phyloP scores from a whole-genome alignment of 2,113 vertebrate genomes.

The Ranitomeya imitator region DNA sequence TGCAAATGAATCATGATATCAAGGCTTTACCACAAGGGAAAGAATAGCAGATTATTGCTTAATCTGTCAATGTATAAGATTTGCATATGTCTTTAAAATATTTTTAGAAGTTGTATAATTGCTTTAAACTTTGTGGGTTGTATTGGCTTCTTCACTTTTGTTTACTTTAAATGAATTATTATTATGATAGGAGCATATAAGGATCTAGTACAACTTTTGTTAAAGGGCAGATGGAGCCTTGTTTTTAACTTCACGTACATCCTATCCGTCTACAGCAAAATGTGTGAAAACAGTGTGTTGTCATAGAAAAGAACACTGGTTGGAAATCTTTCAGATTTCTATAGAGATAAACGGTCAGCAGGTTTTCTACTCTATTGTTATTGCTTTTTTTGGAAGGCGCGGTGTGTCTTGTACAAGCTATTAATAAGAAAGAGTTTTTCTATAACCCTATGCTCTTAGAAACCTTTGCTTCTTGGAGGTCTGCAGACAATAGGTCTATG shows the following conservation, averaged over 20 bases:
- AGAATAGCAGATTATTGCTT: too few species aligned
- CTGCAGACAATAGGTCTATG: neutral
- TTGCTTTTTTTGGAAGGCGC: neutral
- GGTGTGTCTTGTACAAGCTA: neutral
- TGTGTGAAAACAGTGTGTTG: constrained; percentile 9
- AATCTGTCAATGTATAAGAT: too few species aligned
- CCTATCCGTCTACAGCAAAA: neutral
- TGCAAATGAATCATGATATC: too few species aligned
- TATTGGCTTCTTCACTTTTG: too few species aligned
- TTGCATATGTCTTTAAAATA: too few species aligned
- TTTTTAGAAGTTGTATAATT: too few species aligned
- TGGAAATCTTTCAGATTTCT: neutral
- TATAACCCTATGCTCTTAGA: neutral
- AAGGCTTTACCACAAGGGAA: too few species aligned
- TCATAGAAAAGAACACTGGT: neutral
- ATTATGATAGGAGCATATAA: neutral
- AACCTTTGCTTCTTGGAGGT: neutral
- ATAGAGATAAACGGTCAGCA: neutral
- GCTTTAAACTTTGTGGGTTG: too few species aligned
- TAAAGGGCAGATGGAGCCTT: neutral
- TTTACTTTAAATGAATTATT: too few species aligned
- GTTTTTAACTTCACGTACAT: neutral
- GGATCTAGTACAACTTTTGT: neutral
- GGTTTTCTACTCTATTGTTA: neutral
- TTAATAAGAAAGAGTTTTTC: neutral